These are phyloP conservation scores for Scomber colias DNA, from an alignment of 2,113 vertebrate genomes.

Conservation along the genomic window DNA sequence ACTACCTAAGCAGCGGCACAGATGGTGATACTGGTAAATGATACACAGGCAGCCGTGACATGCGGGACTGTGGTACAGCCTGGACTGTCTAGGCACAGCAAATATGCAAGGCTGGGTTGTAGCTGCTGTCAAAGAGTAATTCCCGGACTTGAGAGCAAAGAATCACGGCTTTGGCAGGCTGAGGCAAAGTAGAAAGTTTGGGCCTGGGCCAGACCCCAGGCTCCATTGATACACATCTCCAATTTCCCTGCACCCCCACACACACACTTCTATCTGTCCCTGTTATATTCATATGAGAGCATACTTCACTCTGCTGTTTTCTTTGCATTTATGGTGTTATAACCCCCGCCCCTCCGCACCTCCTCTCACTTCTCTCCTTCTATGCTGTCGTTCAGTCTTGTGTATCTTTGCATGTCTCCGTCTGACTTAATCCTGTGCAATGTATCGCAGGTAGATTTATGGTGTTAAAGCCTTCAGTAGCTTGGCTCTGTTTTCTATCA, in stretches of 20 bases:
- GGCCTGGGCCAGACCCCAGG: slow-evolving; percentile 54
- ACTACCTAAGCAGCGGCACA: slow-evolving; percentile 23
- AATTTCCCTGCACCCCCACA: slow-evolving; percentile 57
- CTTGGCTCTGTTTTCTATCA: slow-evolving; percentile 70
- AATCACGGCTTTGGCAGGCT: slow-evolving; percentile 70
- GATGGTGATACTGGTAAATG: slow-evolving; percentile 50
- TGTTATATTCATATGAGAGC: slow-evolving; percentile 38
- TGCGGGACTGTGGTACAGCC: slow-evolving; percentile 56
- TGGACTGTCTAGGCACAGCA: slow-evolving; percentile 16
- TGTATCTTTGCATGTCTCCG: slow-evolving; percentile 38
- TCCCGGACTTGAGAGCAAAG: slow-evolving; percentile 59
- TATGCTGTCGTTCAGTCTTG: slow-evolving; percentile 1
- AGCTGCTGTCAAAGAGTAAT: slow-evolving; percentile 62
- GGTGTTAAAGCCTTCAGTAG: slow-evolving; percentile 45
- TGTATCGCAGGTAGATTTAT: slow-evolving; percentile 42
- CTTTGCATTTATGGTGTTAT: slow-evolving; percentile 28
- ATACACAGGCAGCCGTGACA: slow-evolving; percentile 43
- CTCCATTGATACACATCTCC: slow-evolving; percentile 72
- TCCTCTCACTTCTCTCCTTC: slow-evolving; percentile 38
- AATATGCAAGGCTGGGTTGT: slow-evolving; percentile 49
- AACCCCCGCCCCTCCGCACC: background rate
- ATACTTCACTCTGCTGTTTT: slow-evolving; percentile 54
- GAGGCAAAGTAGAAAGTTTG: slow-evolving; percentile 66
- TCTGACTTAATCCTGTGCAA: slow-evolving; percentile 51
- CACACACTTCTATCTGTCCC: slow-evolving; percentile 32